phyloP scores from a whole-genome alignment of 2,113 vertebrate species.

The Trogon melanurus region DNA sequence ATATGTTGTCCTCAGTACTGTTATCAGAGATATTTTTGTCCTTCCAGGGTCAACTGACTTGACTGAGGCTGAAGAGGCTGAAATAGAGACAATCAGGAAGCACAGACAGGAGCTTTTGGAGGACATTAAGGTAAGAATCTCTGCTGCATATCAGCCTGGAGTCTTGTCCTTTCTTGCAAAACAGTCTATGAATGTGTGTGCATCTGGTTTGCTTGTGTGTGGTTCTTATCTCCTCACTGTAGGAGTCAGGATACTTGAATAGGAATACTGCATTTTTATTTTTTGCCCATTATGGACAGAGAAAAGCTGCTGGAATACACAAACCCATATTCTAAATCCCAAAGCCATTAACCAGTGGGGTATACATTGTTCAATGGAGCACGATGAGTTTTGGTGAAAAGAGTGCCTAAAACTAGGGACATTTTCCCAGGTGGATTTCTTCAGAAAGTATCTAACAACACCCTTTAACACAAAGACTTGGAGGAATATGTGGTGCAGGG shows the following conservation, averaged over 20 bases:
- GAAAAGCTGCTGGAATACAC: neutral
- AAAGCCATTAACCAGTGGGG: neutral
- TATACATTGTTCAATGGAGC: neutral
- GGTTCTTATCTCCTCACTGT: neutral
- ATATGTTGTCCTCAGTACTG: neutral
- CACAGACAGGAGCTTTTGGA: slow-evolving; percentile 85
- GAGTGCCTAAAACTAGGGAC: neutral
- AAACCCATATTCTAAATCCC: neutral
- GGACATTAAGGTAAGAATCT: slow-evolving; percentile 86
- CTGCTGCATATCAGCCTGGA: neutral
- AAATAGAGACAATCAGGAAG: slow-evolving; percentile 84
- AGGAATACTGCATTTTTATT: neutral
- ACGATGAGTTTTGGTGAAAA: neutral
- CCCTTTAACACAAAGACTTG: neutral
- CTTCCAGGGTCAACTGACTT: slow-evolving; percentile 79
- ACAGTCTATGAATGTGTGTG: neutral
- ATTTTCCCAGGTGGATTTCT: neutral
- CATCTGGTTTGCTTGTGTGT: neutral
- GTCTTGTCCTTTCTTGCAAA: neutral
- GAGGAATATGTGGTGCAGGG: neutral
- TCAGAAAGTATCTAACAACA: neutral
- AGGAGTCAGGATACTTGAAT: neutral
- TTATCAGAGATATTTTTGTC: neutral
- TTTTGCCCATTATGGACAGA: neutral
- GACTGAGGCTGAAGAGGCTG: slow-evolving; percentile 80